Conservation (phyloP, 1,140 invertebrate species). For the Formica exsecta region DNA sequence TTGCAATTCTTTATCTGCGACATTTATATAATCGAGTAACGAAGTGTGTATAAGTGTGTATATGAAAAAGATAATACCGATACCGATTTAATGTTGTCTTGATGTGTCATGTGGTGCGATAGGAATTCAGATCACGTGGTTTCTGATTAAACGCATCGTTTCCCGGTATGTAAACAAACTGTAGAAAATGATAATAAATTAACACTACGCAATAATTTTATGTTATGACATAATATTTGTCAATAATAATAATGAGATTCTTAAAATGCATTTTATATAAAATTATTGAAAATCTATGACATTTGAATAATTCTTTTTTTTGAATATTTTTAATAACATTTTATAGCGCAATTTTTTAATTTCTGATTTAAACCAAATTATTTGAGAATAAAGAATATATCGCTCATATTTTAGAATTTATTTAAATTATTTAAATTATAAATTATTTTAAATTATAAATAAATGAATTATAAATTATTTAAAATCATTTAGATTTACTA, state of each 20-base stretch:
- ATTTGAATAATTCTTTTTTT: background rate
- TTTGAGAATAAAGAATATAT: background rate
- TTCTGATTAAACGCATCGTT: slow-evolving; percentile 12
- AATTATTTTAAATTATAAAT: too few relatives aligned
- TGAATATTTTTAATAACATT: background rate
- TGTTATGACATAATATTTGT: background rate
- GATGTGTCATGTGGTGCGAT: background rate
- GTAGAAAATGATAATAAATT: background rate
- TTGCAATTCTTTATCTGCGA: background rate
- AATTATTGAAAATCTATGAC: too few relatives aligned
- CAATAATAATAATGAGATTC: background rate
- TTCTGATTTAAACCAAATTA: background rate
- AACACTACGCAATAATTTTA: background rate
- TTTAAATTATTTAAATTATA: background rate
- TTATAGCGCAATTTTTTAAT: background rate
- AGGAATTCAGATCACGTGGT: slow-evolving; percentile 11
- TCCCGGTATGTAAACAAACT: background rate
- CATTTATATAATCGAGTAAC: background rate
- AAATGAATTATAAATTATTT: too few relatives aligned
- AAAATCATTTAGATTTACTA: background rate
- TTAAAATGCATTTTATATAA: too few relatives aligned
- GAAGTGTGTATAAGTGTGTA: background rate
- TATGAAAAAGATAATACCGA: background rate
- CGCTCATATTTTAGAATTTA: background rate
- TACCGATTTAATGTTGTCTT: background rate